These are phyloP conservation scores for Ariopsis seemanni DNA, from an alignment of 2,113 vertebrate genomes.

Conservation along the genomic window DNA sequence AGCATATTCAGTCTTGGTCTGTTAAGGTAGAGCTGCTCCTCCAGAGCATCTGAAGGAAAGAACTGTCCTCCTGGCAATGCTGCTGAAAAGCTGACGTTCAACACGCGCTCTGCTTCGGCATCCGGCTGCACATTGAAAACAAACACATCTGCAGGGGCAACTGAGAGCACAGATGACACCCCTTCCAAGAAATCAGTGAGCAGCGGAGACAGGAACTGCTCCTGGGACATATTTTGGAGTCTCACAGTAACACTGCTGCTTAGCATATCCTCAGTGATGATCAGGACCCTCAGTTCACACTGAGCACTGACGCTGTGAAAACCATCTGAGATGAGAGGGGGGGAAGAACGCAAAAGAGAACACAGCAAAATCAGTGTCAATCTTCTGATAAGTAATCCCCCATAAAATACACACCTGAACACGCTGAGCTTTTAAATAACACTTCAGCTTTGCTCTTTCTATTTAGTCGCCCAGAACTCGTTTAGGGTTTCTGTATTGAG, in stretches of 20 bases:
- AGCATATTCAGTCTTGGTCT: conserved; percentile 85
- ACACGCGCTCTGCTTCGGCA: conserved; percentile 83
- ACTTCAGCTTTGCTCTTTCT: background rate
- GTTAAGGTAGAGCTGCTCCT: conserved; percentile 97
- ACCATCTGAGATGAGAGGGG: conserved; percentile 76
- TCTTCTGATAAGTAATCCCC: conserved; percentile 33
- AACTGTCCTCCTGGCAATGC: conserved; percentile 83
- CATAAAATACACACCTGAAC: background rate
- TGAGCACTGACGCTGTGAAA: conserved; percentile 92
- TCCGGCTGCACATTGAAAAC: conserved; percentile 98
- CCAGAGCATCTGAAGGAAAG: conserved; percentile 93
- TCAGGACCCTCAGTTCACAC: conserved; percentile 89
- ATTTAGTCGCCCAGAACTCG: background rate
- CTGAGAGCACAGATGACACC: conserved; percentile 87
- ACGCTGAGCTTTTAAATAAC: background rate
- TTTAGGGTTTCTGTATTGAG: background rate
- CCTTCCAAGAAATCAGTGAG: conserved; percentile 90
- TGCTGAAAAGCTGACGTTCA: conserved; percentile 94
- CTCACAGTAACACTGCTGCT: conserved; percentile 96
- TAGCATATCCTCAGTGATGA: conserved; percentile 97
- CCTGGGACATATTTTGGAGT: conserved; percentile 98
- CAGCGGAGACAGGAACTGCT: conserved; percentile 92
- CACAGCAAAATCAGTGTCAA: conserved; percentile 38
- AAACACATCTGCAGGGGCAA: conserved; percentile 91
- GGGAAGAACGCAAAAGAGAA: background rate